Percentiles rank a stretch among this genome's conserved stretches.
These are phyloP conservation scores for Ibycter americanus DNA, from an alignment of 2,797 vertebrate species.

Conservation along the genomic window DNA sequence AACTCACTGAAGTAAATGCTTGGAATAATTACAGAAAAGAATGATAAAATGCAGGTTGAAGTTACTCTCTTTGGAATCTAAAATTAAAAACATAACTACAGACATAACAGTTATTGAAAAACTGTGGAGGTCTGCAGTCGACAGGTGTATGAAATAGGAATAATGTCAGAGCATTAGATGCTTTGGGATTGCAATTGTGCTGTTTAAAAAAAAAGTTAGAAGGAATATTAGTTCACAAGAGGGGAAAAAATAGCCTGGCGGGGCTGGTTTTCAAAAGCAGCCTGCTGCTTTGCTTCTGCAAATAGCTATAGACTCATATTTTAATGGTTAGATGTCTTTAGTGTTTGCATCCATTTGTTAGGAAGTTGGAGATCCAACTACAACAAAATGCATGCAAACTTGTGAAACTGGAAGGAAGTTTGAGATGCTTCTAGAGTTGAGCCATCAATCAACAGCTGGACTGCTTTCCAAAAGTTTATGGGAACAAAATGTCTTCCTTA, in stretches of 20 bases:
- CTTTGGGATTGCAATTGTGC: neutral
- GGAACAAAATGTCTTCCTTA: neutral
- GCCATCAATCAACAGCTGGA: neutral
- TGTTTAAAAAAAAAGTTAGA: slow-evolving; percentile 11
- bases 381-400: neutral
- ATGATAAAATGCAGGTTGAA: slow-evolving; percentile 55
- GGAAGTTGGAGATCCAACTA: neutral
- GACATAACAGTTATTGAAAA: slow-evolving; percentile 14
- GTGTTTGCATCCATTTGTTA: slow-evolving; percentile 2
- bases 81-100: slow-evolving; percentile 46
- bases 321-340: neutral
- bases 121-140: neutral
- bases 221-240: neutral
- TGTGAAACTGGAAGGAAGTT: neutral
- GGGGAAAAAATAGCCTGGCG: neutral
- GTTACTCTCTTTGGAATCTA: slow-evolving; percentile 40
- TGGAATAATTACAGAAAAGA: slow-evolving; percentile 57
- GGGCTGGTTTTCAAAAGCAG: slow-evolving; percentile 29
- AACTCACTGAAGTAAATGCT: slow-evolving; percentile 62
- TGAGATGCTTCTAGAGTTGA: neutral
- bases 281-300: neutral
- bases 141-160: slow-evolving; percentile 45
- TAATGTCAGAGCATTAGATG: neutral
- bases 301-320: slow-evolving; percentile 9
- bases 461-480: neutral